These are phyloP conservation scores for Elmis aenea DNA, from an alignment of 2,888 invertebrate genomes.

Conservation along the genomic window DNA sequence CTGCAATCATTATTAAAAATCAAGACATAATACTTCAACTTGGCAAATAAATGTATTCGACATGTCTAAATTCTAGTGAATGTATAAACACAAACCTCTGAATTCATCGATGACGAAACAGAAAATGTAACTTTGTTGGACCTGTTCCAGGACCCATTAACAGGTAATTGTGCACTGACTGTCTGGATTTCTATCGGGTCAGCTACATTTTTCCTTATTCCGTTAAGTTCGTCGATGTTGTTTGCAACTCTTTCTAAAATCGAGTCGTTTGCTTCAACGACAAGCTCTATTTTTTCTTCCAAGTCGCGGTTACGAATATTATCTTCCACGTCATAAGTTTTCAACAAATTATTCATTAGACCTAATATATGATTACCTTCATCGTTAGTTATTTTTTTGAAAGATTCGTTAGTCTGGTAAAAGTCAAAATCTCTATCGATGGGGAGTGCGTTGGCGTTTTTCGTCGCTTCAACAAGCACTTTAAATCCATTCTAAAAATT, in stretches of 20 bases:
- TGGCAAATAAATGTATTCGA: too few relatives aligned
- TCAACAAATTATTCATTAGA: constrained; percentile 54
- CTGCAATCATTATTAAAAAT: too few relatives aligned
- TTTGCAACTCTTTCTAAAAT: constrained; percentile 76
- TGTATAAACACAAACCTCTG: constrained; percentile 16
- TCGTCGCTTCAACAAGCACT: constrained; percentile 63
- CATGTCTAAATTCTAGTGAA: too few relatives aligned
- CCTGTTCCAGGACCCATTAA: constrained; percentile 61
- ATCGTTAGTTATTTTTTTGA: constrained; percentile 59
- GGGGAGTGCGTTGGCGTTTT: constrained; percentile 68
- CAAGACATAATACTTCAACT: too few relatives aligned
- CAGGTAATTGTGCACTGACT: constrained; percentile 39
- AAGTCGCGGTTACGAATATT: constrained; percentile 53
- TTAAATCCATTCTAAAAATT: constrained; percentile 60
- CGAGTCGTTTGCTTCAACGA: constrained; percentile 78
- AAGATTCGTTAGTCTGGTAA: constrained; percentile 72
- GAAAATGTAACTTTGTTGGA: constrained; percentile 34
- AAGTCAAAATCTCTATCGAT: constrained; percentile 65
- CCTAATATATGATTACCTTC: constrained; percentile 62
- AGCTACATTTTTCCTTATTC: constrained; percentile 52
- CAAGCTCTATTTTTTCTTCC: constrained; percentile 68
- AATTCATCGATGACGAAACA: constrained; percentile 26
- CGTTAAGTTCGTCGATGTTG: constrained; percentile 63
- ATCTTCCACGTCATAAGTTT: constrained; percentile 52
- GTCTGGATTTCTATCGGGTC: constrained; percentile 50